Evolutionary conservation across 1,140 invertebrate species (phyloP).

Genomic region (Globodera rostochiensis): DNA sequence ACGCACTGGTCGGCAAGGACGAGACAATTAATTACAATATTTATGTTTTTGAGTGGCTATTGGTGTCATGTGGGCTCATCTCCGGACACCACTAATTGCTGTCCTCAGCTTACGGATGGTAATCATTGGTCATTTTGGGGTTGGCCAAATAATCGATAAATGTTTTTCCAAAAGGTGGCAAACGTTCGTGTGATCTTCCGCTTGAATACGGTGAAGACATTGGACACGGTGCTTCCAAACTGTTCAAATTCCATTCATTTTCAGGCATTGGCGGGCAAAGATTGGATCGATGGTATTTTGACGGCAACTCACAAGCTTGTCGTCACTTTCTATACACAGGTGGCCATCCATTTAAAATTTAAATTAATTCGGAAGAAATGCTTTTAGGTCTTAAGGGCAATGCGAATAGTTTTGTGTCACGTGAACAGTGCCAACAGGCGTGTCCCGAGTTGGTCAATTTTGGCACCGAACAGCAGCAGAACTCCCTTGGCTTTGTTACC

Average conservation of each 20-base stretch:
- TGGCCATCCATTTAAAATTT: conserved; percentile 27
- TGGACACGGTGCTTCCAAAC: conserved; percentile 45
- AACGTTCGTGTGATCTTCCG: conserved; percentile 56
- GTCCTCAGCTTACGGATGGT: conserved; percentile 37
- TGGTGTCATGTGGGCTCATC: conserved; percentile 62
- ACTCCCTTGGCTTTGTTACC: neutral
- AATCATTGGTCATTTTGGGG: neutral
- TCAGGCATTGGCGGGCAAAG: conserved; percentile 46
- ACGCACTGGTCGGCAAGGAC: neutral
- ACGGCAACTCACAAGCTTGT: conserved; percentile 53
- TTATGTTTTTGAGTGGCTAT: conserved; percentile 44
- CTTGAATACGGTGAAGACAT: conserved; percentile 53
- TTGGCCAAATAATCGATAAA: conserved; percentile 35
- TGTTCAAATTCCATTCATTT: conserved; percentile 21
- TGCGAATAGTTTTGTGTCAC: conserved; percentile 82
- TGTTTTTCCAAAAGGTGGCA: conserved; percentile 15
- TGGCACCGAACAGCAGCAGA: conserved; percentile 10
- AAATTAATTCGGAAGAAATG: neutral
- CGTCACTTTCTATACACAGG: conserved; percentile 56
- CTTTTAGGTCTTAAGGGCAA: conserved; percentile 68
- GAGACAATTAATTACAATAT: conserved; percentile 1
- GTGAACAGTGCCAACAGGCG: conserved; percentile 41
- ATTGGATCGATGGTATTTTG: conserved; percentile 60
- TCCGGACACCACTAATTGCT: conserved; percentile 64
- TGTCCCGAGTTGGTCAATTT: conserved; percentile 31